Percentiles rank a stretch among this genome's conserved stretches.
phyloP scores from a whole-genome alignment of 2,888 invertebrate species.

The Aproaerema taeniolella region DNA sequence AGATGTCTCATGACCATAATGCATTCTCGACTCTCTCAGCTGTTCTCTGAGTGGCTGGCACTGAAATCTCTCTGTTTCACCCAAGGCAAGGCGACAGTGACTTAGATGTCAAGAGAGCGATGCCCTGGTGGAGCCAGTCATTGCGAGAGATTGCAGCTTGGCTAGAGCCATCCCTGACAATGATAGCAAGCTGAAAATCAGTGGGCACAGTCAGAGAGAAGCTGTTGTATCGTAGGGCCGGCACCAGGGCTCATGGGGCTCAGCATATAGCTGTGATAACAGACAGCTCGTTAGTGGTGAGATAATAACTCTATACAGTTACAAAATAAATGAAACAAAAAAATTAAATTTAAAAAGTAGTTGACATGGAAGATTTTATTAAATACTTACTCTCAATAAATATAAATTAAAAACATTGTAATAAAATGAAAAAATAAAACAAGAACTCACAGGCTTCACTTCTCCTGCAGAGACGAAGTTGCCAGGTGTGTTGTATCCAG shows the following conservation, averaged over 20 bases:
- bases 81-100: slow-evolving; percentile 26
- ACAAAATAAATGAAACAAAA: neutral
- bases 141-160: slow-evolving; percentile 31
- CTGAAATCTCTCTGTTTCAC: slow-evolving; percentile 32
- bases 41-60: slow-evolving; percentile 51
- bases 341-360: neutral
- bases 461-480: slow-evolving; percentile 36
- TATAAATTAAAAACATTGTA: too few relatives aligned
- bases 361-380: too few relatives aligned
- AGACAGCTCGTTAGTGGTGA: slow-evolving; percentile 29
- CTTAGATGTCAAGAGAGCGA: slow-evolving; percentile 18
- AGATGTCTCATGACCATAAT: slow-evolving; percentile 56
- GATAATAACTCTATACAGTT: neutral
- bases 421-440: too few relatives aligned
- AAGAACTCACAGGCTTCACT: too few relatives aligned
- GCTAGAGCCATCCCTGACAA: slow-evolving; percentile 32
- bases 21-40: slow-evolving; percentile 53
- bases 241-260: slow-evolving; percentile 41
- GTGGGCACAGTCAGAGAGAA: slow-evolving; percentile 53
- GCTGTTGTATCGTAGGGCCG: slow-evolving; percentile 48
- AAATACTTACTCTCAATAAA: too few relatives aligned
- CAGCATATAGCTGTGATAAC: slow-evolving; percentile 50
- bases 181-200: slow-evolving; percentile 32
- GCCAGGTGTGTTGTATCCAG: slow-evolving; percentile 46
- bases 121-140: slow-evolving; percentile 39